A percentile compares a stretch with the other conserved stretches of the same genome.
phyloP scores from a whole-genome alignment of 2,888 invertebrate genomes.

The Nomada hirtipes region DNA sequence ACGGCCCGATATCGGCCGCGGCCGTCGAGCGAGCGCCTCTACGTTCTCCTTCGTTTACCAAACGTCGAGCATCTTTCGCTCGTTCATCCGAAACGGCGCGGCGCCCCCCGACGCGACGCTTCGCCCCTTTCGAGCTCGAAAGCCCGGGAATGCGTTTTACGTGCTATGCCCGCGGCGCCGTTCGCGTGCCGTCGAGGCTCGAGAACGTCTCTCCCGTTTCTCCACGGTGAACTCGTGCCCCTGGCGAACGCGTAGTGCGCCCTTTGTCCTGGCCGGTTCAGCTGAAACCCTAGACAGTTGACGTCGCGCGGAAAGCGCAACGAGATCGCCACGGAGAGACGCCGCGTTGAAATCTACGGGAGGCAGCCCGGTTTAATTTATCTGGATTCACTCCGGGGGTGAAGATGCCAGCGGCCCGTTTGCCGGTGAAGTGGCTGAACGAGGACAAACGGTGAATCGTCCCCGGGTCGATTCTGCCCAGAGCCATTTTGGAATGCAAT shows the following conservation, averaged over 20 bases:
- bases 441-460: slow-evolving; percentile 45
- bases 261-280: slow-evolving; percentile 59
- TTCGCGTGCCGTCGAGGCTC: not conserved
- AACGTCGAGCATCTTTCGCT: no score
- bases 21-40: no score
- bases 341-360: slow-evolving; percentile 55
- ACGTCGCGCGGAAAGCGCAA: slow-evolving; percentile 31
- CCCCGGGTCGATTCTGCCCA: slow-evolving; percentile 73
- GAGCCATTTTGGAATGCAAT: slow-evolving; percentile 83
- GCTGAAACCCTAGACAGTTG: slow-evolving; percentile 68
- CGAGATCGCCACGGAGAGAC: slow-evolving; percentile 17
- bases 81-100: no score
- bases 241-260: slow-evolving; percentile 57
- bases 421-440: slow-evolving; percentile 46
- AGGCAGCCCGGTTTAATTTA: slow-evolving; percentile 68
- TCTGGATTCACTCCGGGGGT: slow-evolving; percentile 63
- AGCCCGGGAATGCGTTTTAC: no score
- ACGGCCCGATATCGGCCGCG: not conserved
- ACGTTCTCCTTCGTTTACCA: no score
- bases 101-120: no score
- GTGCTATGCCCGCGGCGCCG: not conserved
- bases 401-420: slow-evolving; percentile 57
- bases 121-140: no score
- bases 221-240: slow-evolving; percentile 16
- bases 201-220: not conserved